These are phyloP conservation scores for Diacarnus erythraeanus DNA, from an alignment of 37 sponge, comb jelly and placozoan genomes.

Conservation along the genomic window DNA sequence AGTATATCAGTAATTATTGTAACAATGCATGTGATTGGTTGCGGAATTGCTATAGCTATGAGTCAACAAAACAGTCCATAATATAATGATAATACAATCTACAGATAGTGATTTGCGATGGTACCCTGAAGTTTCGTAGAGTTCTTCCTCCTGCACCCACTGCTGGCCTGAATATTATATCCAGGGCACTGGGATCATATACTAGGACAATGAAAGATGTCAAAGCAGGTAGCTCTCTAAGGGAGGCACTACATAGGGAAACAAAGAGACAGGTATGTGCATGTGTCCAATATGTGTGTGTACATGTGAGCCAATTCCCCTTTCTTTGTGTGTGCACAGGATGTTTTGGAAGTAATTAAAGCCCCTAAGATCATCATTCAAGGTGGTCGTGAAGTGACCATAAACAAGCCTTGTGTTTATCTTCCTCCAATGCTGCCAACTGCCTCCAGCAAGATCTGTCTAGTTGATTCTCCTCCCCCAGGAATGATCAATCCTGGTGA, in stretches of 20 bases:
- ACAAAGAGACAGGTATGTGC: background rate
- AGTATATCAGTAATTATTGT: too few relatives aligned
- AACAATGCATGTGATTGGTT: background rate
- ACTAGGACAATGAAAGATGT: background rate
- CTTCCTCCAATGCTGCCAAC: conserved; percentile 55
- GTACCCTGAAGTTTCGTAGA: background rate
- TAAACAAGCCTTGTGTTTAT: conserved; percentile 45
- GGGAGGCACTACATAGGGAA: background rate
- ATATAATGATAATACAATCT: background rate
- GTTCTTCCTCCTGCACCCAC: background rate
- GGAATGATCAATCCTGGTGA: background rate
- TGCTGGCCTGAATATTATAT: background rate
- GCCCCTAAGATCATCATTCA: conserved; percentile 1
- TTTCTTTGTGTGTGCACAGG: background rate
- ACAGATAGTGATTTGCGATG: background rate
- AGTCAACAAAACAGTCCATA: background rate
- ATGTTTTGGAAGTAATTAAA: conserved; percentile 1
- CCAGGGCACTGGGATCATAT: background rate
- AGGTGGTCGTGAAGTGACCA: background rate
- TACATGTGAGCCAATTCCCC: background rate
- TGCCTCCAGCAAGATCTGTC: conserved; percentile 62
- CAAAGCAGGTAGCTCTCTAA: background rate
- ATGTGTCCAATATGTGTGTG: background rate
- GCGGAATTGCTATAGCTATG: background rate
- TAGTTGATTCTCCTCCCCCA: background rate